phyloP scores from a whole-genome alignment of 2,888 invertebrate genomes.

The Julus scandinavius region DNA sequence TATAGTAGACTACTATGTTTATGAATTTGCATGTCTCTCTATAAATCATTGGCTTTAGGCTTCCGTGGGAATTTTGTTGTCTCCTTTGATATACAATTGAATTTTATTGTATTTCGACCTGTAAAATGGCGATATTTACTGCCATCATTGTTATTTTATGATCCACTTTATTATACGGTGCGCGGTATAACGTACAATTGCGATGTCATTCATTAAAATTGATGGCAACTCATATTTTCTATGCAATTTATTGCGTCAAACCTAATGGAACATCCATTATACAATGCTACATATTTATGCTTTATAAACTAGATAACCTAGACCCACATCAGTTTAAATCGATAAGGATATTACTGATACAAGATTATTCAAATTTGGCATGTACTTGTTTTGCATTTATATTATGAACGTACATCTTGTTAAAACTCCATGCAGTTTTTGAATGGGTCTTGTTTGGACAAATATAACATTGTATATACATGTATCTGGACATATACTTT shows the following conservation, averaged over 20 bases:
- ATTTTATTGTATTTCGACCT: constrained; percentile 38
- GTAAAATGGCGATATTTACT: constrained; percentile 43
- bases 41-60: not conserved
- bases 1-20: not conserved
- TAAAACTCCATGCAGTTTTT: no score
- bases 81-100: constrained; percentile 17
- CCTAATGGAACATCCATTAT: not conserved
- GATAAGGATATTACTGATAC: not conserved
- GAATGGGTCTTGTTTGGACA: no score
- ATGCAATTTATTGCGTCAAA: constrained; percentile 37
- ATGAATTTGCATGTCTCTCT: not conserved
- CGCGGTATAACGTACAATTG: not conserved
- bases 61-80: constrained; percentile 18
- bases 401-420: no score
- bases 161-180: constrained; percentile 35
- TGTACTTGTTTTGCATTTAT: not conserved
- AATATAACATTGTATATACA: no score
- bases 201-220: constrained; percentile 33
- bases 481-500: no score
- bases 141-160: constrained; percentile 45
- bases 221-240: constrained; percentile 36
- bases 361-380: not conserved
- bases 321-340: not conserved
- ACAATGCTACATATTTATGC: constrained; percentile 11
- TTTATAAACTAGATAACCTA: not conserved